phyloP scores from a whole-genome alignment of 2,797 vertebrate species.

The Premnoplex brunnescens region DNA sequence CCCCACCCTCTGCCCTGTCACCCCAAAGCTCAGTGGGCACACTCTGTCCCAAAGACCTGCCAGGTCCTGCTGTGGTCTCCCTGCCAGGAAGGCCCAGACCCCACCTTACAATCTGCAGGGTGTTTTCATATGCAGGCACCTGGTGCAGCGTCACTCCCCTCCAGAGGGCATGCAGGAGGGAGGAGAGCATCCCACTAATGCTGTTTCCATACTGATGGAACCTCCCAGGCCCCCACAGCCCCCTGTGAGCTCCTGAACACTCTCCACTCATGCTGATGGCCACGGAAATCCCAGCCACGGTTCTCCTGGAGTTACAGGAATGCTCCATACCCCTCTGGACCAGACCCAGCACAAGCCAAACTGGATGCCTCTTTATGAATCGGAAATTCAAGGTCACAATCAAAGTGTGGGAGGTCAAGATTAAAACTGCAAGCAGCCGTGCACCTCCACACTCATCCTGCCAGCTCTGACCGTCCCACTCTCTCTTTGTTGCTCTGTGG shows the following conservation, averaged over 20 bases:
- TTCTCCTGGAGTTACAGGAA: not conserved
- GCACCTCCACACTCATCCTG: not conserved
- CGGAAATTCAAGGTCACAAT: not conserved
- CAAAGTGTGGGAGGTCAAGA: not conserved
- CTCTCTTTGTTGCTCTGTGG: not conserved
- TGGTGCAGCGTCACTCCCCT: not conserved
- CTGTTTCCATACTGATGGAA: not conserved
- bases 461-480: not conserved
- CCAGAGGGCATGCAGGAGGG: not conserved
- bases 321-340: not conserved
- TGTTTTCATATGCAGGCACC: fast-evolving
- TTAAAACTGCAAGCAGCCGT: not conserved
- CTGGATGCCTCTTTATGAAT: not conserved
- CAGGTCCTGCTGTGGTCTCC: fast-evolving
- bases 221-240: not conserved
- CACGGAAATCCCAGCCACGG: not conserved
- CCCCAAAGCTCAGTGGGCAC: not conserved
- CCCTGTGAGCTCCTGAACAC: fast-evolving
- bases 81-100: not conserved
- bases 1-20: not conserved
- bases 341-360: not conserved
- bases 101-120: not conserved
- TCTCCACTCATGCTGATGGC: not conserved
- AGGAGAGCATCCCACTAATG: fast-evolving
- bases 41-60: not conserved